phyloP scores from a whole-genome alignment of 2,888 invertebrate genomes.

The Drosophila pegasa region DNA sequence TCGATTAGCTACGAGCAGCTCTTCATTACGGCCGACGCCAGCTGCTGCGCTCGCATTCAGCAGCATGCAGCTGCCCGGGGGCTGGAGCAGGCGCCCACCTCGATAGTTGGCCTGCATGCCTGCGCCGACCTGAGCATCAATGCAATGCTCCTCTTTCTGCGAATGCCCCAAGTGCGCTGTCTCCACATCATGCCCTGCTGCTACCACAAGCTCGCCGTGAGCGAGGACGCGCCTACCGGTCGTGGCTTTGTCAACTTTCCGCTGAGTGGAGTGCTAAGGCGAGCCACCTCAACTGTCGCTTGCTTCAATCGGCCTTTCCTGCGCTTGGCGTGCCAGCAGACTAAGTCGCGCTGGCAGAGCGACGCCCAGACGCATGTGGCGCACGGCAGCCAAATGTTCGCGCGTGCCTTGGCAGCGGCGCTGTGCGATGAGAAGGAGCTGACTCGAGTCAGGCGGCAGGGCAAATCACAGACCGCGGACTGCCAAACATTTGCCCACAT shows the following conservation, averaged over 20 bases:
- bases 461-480: background rate
- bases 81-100: conserved; percentile 16
- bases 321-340: conserved; percentile 90
- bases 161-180: conserved; percentile 86
- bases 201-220: conserved; percentile 89
- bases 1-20: conserved; percentile 87
- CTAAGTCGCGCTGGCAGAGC: conserved; percentile 86
- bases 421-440: conserved; percentile 85
- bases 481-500: conserved; percentile 49
- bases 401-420: conserved; percentile 88
- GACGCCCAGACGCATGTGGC: conserved; percentile 83
- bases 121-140: conserved; percentile 91
- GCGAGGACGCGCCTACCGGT: background rate
- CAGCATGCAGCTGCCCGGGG: conserved; percentile 83
- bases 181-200: conserved; percentile 91
- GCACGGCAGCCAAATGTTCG: conserved; percentile 86
- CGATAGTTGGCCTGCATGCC: conserved; percentile 89
- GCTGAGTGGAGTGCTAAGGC: conserved; percentile 86
- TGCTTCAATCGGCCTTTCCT: conserved; percentile 89
- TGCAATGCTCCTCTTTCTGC: conserved; percentile 88
- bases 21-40: conserved; percentile 85
- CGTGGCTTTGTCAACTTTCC: conserved; percentile 89
- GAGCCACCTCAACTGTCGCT: conserved; percentile 73
- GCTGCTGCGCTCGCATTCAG: conserved; percentile 86
- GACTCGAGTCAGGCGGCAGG: conserved; percentile 15